Evolutionary conservation across 2,888 invertebrate genomes (phyloP).

Genomic region (Tuberolachnus salignus): DNA sequence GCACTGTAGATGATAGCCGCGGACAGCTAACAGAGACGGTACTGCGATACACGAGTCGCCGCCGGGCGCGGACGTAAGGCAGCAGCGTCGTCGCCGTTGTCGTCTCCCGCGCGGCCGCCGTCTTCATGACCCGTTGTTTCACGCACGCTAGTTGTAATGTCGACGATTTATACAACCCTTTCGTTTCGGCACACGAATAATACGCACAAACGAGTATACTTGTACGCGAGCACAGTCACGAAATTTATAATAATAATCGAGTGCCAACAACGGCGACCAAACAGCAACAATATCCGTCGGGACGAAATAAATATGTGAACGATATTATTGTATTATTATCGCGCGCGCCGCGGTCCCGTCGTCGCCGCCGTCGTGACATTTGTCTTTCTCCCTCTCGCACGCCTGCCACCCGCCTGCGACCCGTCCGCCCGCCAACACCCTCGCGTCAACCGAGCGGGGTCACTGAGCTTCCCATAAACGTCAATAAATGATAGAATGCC

Average conservation of each 20-base stretch:
- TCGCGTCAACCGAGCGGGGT: conserved; percentile 22
- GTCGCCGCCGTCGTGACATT: conserved; percentile 38
- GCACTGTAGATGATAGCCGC: not conserved
- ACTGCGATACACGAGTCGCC: not conserved
- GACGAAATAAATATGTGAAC: conserved; percentile 8
- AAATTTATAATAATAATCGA: too few species aligned
- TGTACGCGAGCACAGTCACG: not conserved
- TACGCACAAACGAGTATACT: not conserved
- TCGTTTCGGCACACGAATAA: not conserved
- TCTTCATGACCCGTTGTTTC: not conserved
- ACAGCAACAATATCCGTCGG: conserved; percentile 61
- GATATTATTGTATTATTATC: not conserved
- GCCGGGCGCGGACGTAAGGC: not conserved
- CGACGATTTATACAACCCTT: not conserved
- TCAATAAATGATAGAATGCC: conserved; percentile 56
- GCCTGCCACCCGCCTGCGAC: not conserved
- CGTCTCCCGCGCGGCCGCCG: not conserved
- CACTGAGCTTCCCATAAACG: conserved; percentile 53
- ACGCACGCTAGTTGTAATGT: not conserved
- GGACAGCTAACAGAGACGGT: not conserved
- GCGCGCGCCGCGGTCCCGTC: conserved; percentile 1
- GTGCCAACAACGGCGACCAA: not conserved
- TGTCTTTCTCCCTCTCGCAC: conserved; percentile 23
- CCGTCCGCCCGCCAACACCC: not conserved
- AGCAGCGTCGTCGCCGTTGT: not conserved